Evolutionary conservation across 1,140 invertebrate genomes (phyloP), one percentile per base, ranked within the genome.

Genomic region (Maniola jurtina): DNA sequence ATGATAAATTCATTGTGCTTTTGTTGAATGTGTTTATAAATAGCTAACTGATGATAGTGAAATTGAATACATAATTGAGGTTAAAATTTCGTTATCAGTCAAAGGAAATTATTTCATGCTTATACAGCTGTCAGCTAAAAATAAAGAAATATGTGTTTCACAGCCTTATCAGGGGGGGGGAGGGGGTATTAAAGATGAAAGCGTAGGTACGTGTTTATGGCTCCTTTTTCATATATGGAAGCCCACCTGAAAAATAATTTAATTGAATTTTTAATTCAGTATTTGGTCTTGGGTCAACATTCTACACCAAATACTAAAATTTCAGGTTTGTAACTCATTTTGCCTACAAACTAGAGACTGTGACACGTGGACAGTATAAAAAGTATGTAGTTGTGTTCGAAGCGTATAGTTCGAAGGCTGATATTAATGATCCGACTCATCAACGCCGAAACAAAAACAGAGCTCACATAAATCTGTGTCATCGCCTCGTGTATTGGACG

Each of bases 1-100:
- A 59, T 54, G 69, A 71, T 66, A 67, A 71, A 66, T 66, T 64
- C 13, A 64, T 71, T 71, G 64, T 71, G 45, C 50, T 61, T 64
- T 64, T 54, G 64, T 60, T 62, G 64, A 64, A 66, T 61, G 59
- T 57, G 57, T 59, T 25, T 59, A 33, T 13, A 45, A 8, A 13
- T 45, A 45, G 42, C 42, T n/a, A 13, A 1, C 42, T n/a, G 13
- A 45, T 13, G 10, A 13, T 45, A n/a, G 42, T 45, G 11, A n/a
- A 45, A 45, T 45, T 45, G 9, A 45, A 11, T 6, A 45, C 42
- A n/a, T 45, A 2, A 45, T 45, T 45, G 9, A n/a, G 40, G 10
- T 45, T 13, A 45, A 45, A 13, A 45, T 45, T 45, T 13, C 1
- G 42, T 5, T 45, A 45, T 45, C 42, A 45, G 42, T 45, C 9